Base-by-base conservation (phyloP, 2,113 vertebrate species). In the Seriola rivoliana region DNA sequence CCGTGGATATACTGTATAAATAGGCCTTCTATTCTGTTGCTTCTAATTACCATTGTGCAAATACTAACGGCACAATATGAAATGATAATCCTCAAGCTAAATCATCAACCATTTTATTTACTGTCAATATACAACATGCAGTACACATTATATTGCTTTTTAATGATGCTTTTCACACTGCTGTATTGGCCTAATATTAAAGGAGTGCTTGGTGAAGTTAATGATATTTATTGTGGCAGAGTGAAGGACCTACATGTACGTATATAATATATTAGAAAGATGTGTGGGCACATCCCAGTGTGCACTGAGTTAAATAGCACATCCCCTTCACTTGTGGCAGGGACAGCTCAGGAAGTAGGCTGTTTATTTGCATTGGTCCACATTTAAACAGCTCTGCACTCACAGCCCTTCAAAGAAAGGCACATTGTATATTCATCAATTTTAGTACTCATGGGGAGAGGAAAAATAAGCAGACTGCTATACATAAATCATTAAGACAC, bases 291-390 rank as follows among this genome's bases (percentile, higher is more conserved):
- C 78, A 91, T 82, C 80, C 78, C 63, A 42, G 59, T 52, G 58
- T 72, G 55, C 54, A 75, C 14, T 64, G 46, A 82, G 82, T 80
- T 72, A 84, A 91, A 88, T 25, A 86, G 72, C 73, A 82, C 57
- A 73, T 85, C 81, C 76, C 85, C 83, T 86, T 83, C 69, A 82
- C 83, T 73, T 85, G 78, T 25, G 3, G 77, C 72, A 81, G 75
- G 82, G 71, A 86, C 82, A 70, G 75, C 77, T 85, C 83, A 91
- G 92, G 90, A 94, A 91, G 87, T 90, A 84, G 84, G 83, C 74
- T 92, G 94, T 93, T 94, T 93, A 93, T 92, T 93, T 93, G 85
- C 82, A 88, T 79, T 88, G 82, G 90, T 88, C 85, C 89, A 88
- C 86, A 93, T 91, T 93, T 93, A 90, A 93, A 92, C 88, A 87